Evolutionary conservation across 2,888 invertebrate genomes (phyloP).

Genomic region (Creontiades dilutus): DNA sequence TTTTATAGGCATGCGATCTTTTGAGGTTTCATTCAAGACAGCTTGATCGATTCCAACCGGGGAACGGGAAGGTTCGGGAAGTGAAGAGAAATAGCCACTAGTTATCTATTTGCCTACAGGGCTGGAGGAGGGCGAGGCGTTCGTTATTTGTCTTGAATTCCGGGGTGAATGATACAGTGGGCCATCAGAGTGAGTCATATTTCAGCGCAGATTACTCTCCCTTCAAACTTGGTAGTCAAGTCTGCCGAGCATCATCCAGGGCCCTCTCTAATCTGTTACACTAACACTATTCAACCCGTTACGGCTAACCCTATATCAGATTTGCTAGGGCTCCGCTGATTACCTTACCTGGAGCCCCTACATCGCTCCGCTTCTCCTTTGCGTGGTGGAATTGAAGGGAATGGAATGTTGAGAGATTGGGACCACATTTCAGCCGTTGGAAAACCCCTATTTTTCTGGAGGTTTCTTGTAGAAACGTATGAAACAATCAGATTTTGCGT

Average conservation of each 20-base stretch:
- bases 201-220: conserved; percentile 37
- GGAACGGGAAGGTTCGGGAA: conserved; percentile 2
- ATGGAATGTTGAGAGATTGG: too few species aligned
- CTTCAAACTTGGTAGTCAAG: conserved; percentile 16
- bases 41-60: not conserved
- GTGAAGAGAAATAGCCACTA: conserved; percentile 35
- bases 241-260: not conserved
- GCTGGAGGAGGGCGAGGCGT: conserved; percentile 20
- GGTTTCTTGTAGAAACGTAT: too few species aligned
- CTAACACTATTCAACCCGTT: conserved; percentile 31
- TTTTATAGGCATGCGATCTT: not conserved
- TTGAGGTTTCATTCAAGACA: conserved; percentile 15
- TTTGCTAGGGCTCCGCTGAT: not conserved
- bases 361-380: too few species aligned
- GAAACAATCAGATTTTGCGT: too few species aligned
- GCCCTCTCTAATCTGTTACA: not conserved
- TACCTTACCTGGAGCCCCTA: not conserved
- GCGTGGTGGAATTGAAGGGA: too few species aligned
- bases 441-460: too few species aligned
- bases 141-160: conserved; percentile 40
- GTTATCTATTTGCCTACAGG: conserved; percentile 35
- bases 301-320: not conserved
- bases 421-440: too few species aligned
- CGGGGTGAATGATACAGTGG: conserved; percentile 38
- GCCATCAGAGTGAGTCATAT: conserved; percentile 12